Evolutionary conservation across 2,888 invertebrate species (phyloP).

Genomic region (Serrognathus titanus): DNA sequence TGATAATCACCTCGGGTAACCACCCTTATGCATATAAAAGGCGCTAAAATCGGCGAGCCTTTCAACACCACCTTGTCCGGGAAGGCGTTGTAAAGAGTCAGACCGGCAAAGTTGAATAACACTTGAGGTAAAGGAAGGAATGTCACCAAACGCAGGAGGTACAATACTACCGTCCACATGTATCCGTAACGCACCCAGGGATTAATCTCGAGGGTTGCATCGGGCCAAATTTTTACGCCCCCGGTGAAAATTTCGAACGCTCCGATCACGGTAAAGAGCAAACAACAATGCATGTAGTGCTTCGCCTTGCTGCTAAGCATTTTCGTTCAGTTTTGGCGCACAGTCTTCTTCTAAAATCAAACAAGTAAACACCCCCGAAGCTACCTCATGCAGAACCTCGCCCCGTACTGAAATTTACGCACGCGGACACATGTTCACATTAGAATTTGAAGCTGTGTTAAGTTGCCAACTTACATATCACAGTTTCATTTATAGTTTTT

Average conservation of each 20-base stretch:
- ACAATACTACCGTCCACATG: constrained; percentile 69
- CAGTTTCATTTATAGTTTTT: constrained; percentile 12
- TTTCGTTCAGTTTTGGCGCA: constrained; percentile 1
- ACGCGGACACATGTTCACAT: background rate
- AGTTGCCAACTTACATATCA: constrained; percentile 2
- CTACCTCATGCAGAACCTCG: background rate
- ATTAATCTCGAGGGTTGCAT: constrained; percentile 61
- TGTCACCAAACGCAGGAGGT: constrained; percentile 74
- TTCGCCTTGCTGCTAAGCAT: constrained; percentile 64
- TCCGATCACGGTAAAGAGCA: constrained; percentile 71
- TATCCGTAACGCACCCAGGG: constrained; percentile 82
- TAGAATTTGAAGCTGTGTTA: background rate
- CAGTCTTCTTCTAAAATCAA: background rate
- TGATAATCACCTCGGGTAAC: constrained; percentile 95
- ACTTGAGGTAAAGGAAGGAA: constrained; percentile 87
- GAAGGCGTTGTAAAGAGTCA: constrained; percentile 90
- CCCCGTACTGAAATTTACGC: constrained; percentile 2
- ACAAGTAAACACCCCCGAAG: constrained; percentile 7
- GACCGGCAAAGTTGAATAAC: constrained; percentile 80
- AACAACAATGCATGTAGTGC: constrained; percentile 76
- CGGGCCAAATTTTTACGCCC: constrained; percentile 50
- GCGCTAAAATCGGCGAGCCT: constrained; percentile 86
- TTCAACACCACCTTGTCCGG: constrained; percentile 79
- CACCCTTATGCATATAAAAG: constrained; percentile 90
- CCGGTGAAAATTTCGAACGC: constrained; percentile 62